Evolutionary conservation across 2,113 vertebrate genomes (phyloP).

Genomic region (Oostethus manadensis): DNA sequence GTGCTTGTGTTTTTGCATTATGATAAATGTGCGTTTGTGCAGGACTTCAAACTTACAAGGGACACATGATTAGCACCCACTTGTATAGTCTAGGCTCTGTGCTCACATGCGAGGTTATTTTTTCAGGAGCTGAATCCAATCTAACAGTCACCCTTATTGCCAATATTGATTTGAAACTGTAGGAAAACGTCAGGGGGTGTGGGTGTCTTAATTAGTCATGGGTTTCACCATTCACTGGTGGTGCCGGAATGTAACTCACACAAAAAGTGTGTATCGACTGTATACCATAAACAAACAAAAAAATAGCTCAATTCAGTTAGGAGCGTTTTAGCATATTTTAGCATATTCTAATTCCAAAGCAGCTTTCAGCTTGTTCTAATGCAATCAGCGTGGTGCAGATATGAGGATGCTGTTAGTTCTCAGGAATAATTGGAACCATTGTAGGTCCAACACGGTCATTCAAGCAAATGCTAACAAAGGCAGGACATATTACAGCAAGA

Average conservation of each 20-base stretch:
- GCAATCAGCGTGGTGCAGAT: conserved; percentile 27
- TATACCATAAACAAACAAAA: too few relatives aligned
- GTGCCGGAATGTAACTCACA: too few relatives aligned
- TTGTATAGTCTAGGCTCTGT: background rate
- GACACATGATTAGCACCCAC: conserved; percentile 18
- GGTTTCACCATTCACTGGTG: too few relatives aligned
- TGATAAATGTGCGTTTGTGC: conserved; percentile 19
- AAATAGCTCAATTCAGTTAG: too few relatives aligned
- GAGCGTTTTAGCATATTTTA: too few relatives aligned
- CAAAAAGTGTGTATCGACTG: too few relatives aligned
- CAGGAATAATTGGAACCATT: conserved; percentile 55
- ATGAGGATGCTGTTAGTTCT: conserved; percentile 26
- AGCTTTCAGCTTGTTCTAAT: conserved; percentile 6
- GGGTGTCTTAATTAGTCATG: too few relatives aligned
- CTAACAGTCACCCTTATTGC: too few relatives aligned
- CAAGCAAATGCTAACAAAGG: conserved; percentile 56
- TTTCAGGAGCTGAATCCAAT: too few relatives aligned
- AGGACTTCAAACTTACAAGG: conserved; percentile 20
- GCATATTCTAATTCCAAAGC: too few relatives aligned
- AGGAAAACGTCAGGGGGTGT: too few relatives aligned
- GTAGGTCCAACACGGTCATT: conserved; percentile 48
- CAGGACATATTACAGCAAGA: conserved; percentile 39
- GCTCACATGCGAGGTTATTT: background rate
- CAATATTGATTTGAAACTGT: too few relatives aligned
- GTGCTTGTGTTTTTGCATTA: conserved; percentile 14